Base-by-base conservation (phyloP, 2,113 vertebrate species). In the Istiophorus platypterus region DNA sequence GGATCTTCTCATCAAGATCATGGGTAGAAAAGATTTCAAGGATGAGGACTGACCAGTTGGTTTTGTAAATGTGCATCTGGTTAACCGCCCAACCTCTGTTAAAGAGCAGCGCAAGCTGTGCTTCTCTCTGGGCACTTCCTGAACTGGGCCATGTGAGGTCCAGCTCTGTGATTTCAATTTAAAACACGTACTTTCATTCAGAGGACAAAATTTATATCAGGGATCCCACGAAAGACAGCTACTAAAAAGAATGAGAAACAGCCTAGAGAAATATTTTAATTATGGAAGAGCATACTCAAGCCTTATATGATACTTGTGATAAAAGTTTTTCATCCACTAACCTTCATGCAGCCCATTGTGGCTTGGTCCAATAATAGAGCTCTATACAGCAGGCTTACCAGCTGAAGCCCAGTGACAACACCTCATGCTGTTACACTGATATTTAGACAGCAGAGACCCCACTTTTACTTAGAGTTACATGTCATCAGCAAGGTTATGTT, bases 351-450 rank as follows among this genome's bases (percentile, higher is more conserved):
- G 18, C 18, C 18, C 7, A 22, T 24, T 29, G 31, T 63, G 49
- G 63, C 13, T 27, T 22, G 42, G 61, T 72, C 26, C n/a, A 22
- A 27, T 14, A 39, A 26, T 5, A 17, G 14, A 26, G 3, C 24
- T 45, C 34, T 39, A 29, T 39, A 4, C 31, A 34, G 37, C 7
- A 45, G 49, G 6, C 47, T 49, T 7, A 49, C 47, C 18, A 5
- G 18, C 29, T 56, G 4, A 77, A 59, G 37, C 24, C 57, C 24
- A 64, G 12, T 49, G n/a, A 51, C 58, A 26, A 27, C 64, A 65
- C 29, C n/a, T 11, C 14, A 56, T 45, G 62, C 14, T 58, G 45
- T 52, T 73, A 63, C 62, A 11, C 7, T 72, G 80, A 82, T 59
- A 65, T 78, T 78, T 70, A 66, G 22, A 70, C 37, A 64, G 57